phyloP scores from a whole-genome alignment of 2,113 vertebrate species.

The Aepyceros melampus region DNA sequence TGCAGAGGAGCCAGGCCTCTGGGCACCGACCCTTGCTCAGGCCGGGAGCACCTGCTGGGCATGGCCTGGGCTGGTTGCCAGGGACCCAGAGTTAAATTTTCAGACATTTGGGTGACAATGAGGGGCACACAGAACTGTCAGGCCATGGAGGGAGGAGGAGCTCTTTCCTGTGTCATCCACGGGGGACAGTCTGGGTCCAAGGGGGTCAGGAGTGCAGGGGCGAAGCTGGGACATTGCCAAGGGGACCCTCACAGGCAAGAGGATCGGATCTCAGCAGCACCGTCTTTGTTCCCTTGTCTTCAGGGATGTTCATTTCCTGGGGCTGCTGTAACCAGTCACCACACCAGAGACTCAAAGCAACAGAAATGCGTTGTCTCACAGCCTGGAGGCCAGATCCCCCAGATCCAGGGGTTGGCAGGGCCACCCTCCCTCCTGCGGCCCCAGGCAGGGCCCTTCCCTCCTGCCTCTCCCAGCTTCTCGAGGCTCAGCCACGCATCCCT shows the following conservation, averaged over 20 bases:
- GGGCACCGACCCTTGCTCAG: accelerated
- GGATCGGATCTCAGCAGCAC: accelerated
- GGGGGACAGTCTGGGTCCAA: background rate
- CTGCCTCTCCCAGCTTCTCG: accelerated
- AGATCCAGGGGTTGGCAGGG: accelerated
- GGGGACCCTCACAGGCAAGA: background rate
- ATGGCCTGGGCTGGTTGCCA: accelerated
- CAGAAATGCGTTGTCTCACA: accelerated
- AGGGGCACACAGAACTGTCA: background rate
- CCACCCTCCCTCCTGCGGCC: background rate
- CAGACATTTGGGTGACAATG: background rate
- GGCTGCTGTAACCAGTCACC: background rate
- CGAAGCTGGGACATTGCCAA: accelerated
- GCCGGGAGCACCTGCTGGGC: background rate
- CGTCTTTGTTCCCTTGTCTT: accelerated
- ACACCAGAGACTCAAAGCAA: no score
- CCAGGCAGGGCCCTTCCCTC: background rate
- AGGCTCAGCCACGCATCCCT: accelerated
- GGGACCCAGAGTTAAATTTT: background rate
- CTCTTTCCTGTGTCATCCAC: accelerated
- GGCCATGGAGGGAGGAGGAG: accelerated
- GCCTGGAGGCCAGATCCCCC: background rate
- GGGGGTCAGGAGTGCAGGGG: no score
- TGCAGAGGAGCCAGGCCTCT: background rate
- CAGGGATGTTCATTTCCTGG: no score